Percentiles rank a stretch among this genome's conserved stretches.
These are phyloP conservation scores for Anthoptus insignis DNA, from an alignment of 2,888 invertebrate genomes.

Conservation along the genomic window DNA sequence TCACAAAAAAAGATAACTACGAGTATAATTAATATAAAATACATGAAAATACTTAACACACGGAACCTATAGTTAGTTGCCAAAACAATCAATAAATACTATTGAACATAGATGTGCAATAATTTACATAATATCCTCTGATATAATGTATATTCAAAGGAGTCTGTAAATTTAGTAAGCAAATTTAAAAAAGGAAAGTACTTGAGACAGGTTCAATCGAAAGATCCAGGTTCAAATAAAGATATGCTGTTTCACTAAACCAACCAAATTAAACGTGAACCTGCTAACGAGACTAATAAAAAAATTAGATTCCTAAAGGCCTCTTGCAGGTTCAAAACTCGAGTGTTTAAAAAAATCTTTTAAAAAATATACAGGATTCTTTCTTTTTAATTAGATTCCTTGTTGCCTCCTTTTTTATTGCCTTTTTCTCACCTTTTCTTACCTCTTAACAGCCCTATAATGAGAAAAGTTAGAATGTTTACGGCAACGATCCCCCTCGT, in stretches of 20 bases:
- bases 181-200: too few species aligned
- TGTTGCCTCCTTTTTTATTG: conserved; percentile 54
- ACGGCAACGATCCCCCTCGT: conserved; percentile 9
- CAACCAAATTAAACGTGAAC: conserved; percentile 39
- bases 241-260: conserved; percentile 29
- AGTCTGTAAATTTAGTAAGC: too few species aligned
- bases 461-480: conserved; percentile 67
- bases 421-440: conserved; percentile 62
- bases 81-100: too few species aligned
- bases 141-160: too few species aligned
- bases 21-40: too few species aligned
- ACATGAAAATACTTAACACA: too few species aligned
- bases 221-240: conserved; percentile 24
- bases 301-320: conserved; percentile 45
- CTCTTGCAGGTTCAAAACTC: conserved; percentile 49
- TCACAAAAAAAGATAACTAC: too few species aligned
- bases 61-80: too few species aligned
- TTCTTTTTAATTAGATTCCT: conserved; percentile 71
- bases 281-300: conserved; percentile 44
- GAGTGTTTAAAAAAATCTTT: conserved; percentile 50
- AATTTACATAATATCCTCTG: too few species aligned
- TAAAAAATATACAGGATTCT: conserved; percentile 46
- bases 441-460: conserved; percentile 66
- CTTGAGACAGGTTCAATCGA: neutral
- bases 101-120: too few species aligned